Evolutionary conservation across 2,113 vertebrate genomes (phyloP), one percentile per base, ranked within the genome.

Genomic region (Coptodon rendalli): DNA sequence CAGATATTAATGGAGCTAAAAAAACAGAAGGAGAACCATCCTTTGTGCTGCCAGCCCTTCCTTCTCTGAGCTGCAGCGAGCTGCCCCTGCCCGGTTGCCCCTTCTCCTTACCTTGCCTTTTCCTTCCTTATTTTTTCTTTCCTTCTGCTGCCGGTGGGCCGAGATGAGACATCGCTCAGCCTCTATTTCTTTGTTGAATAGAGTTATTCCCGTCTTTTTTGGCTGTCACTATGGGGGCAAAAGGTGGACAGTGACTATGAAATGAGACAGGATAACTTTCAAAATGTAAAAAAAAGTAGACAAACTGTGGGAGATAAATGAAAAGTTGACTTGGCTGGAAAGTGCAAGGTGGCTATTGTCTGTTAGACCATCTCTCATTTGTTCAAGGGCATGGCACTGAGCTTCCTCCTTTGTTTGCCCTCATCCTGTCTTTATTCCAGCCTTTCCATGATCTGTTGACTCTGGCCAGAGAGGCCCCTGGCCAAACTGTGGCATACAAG

Each of bases 1-100:
- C 95, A 93, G 96, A 97, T 97, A 97, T 97, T 98, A 99, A 98
- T 98, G 97, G 97, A 96, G 97, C 95, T 96, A 95, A 96, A 97
- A 97, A 96, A 96, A 95, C 97, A 96, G 97, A 97, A 95, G 96
- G 94, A 95, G 91, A 96, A 94, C 94, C 93, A 92, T 96, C 91
- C 94, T 96, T 94, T 96, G 95, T 96, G 95, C 95, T 94, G 95
- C 82, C 93, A 94, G 96, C 89, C 88, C 87, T 90, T 94, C 86
- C 95, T 94, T 95, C 87, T 88, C 3, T 10, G 59, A 81, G 57
- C 91, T 50, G 71, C 92, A 24, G 68, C 4, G 82, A 95, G 95
- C 94, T 95, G 96, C 24, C 84, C 85, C 87, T 91, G 86, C 79
- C 83, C 50, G 9, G 36, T 68, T 85, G 13, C 79, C 83, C 59